Evolutionary conservation across 2,113 vertebrate species (phyloP).

Genomic region (Ahaetulla prasina): DNA sequence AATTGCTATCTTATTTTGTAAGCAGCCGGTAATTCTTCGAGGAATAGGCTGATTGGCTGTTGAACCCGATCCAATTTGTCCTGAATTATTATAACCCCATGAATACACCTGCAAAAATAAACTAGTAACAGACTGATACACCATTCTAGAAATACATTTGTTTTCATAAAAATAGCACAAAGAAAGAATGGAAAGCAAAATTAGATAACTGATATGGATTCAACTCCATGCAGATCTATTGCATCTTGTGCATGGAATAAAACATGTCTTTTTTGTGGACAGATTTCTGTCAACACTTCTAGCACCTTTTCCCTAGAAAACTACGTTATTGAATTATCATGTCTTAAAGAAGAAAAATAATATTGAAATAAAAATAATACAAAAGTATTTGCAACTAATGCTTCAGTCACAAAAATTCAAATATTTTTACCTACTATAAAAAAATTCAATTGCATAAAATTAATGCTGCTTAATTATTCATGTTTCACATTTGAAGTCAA

Average conservation of each 20-base stretch:
- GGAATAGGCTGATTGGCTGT: conserved; percentile 95
- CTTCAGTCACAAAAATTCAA: no score
- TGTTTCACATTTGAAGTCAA: neutral
- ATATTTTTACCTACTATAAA: no score
- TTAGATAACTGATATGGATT: neutral
- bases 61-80: conserved; percentile 95
- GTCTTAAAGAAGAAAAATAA: neutral
- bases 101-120: conserved; percentile 82
- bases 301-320: neutral
- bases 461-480: neutral
- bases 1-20: conserved; percentile 89
- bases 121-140: neutral
- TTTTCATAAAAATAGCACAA: neutral
- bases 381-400: neutral
- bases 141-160: neutral
- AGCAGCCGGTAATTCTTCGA: conserved; percentile 88
- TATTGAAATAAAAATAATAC: neutral
- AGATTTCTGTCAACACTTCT: neutral
- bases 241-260: neutral
- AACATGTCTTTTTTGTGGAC: neutral
- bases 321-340: neutral
- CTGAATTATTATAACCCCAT: conserved; percentile 98
- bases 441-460: neutral
- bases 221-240: neutral
- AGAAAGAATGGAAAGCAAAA: neutral